Evolutionary conservation across 2,888 invertebrate species (phyloP).

Genomic region (Pterostichus madidus): DNA sequence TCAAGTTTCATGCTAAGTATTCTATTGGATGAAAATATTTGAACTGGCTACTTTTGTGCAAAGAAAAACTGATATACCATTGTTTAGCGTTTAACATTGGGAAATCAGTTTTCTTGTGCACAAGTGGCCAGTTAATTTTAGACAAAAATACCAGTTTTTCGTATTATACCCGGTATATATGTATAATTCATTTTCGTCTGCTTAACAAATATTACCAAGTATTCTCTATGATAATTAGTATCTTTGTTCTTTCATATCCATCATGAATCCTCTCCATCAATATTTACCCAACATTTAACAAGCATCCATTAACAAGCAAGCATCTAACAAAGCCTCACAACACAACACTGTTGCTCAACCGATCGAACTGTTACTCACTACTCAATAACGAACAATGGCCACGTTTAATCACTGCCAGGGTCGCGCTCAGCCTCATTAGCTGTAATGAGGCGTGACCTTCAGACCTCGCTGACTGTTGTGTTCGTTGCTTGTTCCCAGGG

Average conservation of each 20-base stretch:
- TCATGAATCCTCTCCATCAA: constrained; percentile 15
- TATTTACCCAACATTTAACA: constrained; percentile 44
- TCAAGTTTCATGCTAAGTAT: too few relatives aligned
- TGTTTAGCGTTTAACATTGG: too few relatives aligned
- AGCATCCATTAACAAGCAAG: constrained; percentile 36
- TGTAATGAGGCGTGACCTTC: constrained; percentile 46
- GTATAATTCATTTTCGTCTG: too few relatives aligned
- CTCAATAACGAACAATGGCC: constrained; percentile 27
- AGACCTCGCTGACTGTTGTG: background rate
- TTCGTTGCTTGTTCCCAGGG: constrained; percentile 79
- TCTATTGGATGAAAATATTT: too few relatives aligned
- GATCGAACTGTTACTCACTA: background rate
- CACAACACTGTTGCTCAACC: constrained; percentile 2
- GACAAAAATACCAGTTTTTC: too few relatives aligned
- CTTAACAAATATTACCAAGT: too few relatives aligned
- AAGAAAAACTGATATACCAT: too few relatives aligned
- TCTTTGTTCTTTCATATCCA: constrained; percentile 14
- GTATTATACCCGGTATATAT: too few relatives aligned
- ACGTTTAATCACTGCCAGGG: constrained; percentile 50
- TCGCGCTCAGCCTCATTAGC: constrained; percentile 43
- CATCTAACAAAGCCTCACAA: background rate
- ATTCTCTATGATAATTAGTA: background rate
- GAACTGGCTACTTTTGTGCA: too few relatives aligned
- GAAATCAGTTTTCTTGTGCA: too few relatives aligned
- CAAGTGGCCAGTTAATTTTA: too few relatives aligned